These are phyloP conservation scores for Pholis gunnellus DNA, from an alignment of 2,113 vertebrate species.

Conservation along the genomic window DNA sequence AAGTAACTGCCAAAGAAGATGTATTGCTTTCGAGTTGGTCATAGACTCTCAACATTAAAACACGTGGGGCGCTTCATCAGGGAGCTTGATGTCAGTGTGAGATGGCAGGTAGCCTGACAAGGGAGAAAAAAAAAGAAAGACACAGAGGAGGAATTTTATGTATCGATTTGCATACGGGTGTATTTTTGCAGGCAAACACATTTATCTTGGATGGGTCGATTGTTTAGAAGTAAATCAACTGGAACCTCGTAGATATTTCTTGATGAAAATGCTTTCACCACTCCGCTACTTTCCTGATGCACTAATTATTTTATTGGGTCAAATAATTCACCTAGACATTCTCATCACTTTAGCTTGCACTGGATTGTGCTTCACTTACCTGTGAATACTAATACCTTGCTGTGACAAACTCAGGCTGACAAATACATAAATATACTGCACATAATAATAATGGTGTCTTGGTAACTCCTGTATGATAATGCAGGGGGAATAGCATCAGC, in stretches of 20 bases:
- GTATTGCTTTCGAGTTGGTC: slow-evolving; percentile 82
- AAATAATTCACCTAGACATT: slow-evolving; percentile 76
- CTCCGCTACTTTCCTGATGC: slow-evolving; percentile 56
- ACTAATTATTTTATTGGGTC: slow-evolving; percentile 82
- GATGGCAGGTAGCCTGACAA: slow-evolving; percentile 83
- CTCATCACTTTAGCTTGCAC: slow-evolving; percentile 64
- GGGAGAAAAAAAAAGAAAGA: slow-evolving; percentile 67
- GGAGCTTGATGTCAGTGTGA: slow-evolving; percentile 82
- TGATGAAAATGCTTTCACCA: slow-evolving; percentile 81
- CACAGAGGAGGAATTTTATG: slow-evolving; percentile 73
- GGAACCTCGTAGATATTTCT: slow-evolving; percentile 67
- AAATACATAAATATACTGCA: slow-evolving; percentile 59
- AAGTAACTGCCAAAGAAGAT: slow-evolving; percentile 85
- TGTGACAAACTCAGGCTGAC: slow-evolving; percentile 40
- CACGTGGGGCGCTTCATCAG: slow-evolving; percentile 83
- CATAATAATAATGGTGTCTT: slow-evolving; percentile 45
- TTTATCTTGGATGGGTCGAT: slow-evolving; percentile 75
- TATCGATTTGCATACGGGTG: slow-evolving; percentile 72
- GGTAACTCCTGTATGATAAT: slow-evolving; percentile 26
- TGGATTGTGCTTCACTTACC: slow-evolving; percentile 63
- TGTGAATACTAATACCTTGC: slow-evolving; percentile 57
- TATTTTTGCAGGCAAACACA: slow-evolving; percentile 74
- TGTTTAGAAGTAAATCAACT: slow-evolving; percentile 79
- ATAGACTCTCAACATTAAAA: slow-evolving; percentile 82
- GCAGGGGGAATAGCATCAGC: slow-evolving; percentile 15